A percentile compares a stretch with the other conserved stretches of the same genome.
Evolutionary conservation across 2,888 invertebrate genomes (phyloP).

Genomic region (Tinea trinotella): DNA sequence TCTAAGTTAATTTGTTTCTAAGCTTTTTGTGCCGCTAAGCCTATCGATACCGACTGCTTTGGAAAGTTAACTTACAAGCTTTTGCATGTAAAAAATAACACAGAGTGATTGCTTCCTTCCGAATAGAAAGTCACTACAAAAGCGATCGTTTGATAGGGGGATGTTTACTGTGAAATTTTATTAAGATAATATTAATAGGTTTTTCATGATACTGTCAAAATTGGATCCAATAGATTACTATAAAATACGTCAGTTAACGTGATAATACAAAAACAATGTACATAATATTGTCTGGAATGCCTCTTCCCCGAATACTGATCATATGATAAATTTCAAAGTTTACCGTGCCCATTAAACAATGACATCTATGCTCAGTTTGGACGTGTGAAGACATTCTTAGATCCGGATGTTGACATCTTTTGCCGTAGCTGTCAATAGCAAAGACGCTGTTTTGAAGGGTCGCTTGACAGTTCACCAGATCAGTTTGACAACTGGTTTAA

Average conservation of each 20-base stretch:
- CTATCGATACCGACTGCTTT: slow-evolving; percentile 26
- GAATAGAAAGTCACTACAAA: slow-evolving; percentile 34
- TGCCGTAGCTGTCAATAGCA: slow-evolving; percentile 34
- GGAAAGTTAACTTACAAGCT: slow-evolving; percentile 29
- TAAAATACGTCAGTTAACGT: too few relatives aligned
- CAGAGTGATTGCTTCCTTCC: slow-evolving; percentile 39
- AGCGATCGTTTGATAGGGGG: slow-evolving; percentile 26
- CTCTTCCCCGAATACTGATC: not conserved
- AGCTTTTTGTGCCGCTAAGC: slow-evolving; percentile 27
- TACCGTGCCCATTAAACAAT: not conserved
- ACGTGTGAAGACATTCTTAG: slow-evolving; percentile 7
- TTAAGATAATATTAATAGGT: too few relatives aligned
- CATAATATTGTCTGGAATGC: too few relatives aligned
- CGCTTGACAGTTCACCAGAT: slow-evolving; percentile 19
- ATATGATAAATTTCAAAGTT: not conserved
- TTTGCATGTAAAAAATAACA: slow-evolving; percentile 20
- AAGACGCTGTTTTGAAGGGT: slow-evolving; percentile 27
- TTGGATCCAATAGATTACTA: too few relatives aligned
- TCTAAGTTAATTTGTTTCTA: slow-evolving; percentile 26
- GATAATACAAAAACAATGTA: too few relatives aligned
- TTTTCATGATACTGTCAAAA: too few relatives aligned
- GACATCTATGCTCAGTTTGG: not conserved
- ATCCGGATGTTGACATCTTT: slow-evolving; percentile 33
- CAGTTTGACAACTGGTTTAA: slow-evolving; percentile 39
- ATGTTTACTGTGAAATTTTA: slow-evolving; percentile 22